Evolutionary conservation across 2,797 vertebrate genomes (phyloP).

Genomic region (Chaunax sp.): DNA sequence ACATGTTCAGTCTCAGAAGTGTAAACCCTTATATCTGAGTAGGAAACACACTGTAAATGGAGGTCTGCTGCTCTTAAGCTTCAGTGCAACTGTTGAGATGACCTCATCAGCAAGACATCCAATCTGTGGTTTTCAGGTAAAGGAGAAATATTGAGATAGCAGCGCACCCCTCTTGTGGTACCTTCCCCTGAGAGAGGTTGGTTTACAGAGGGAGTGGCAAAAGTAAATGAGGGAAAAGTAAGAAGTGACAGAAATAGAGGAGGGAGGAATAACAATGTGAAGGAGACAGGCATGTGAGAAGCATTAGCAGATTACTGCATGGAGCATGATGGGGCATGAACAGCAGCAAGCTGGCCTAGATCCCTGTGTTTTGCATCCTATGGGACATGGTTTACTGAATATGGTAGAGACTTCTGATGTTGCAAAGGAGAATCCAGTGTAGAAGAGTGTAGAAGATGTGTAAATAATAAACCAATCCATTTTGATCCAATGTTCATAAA

Average conservation of each 20-base stretch:
- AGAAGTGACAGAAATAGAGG: slow-evolving; percentile 43
- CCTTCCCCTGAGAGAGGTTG: slow-evolving; percentile 29
- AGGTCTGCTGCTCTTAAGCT: slow-evolving; percentile 16
- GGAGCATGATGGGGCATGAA: slow-evolving; percentile 79
- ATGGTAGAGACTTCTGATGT: slow-evolving; percentile 17
- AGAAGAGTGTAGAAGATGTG: not conserved
- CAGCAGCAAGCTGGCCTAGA: slow-evolving; percentile 44
- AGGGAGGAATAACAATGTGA: slow-evolving; percentile 33
- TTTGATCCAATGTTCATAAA: not conserved
- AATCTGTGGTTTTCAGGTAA: slow-evolving; percentile 44
- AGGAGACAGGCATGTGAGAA: slow-evolving; percentile 74
- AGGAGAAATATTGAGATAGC: slow-evolving; percentile 53
- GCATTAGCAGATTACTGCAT: slow-evolving; percentile 76
- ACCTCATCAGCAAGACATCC: slow-evolving; percentile 57
- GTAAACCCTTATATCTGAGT: slow-evolving; percentile 26
- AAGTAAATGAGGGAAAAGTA: slow-evolving; percentile 24
- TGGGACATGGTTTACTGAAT: slow-evolving; percentile 33
- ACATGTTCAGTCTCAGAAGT: slow-evolving; percentile 31
- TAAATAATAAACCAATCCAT: not conserved
- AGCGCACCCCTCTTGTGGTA: slow-evolving; percentile 26
- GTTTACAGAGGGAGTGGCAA: slow-evolving; percentile 12
- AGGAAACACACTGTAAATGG: slow-evolving; percentile 6
- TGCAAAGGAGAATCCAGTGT: not conserved
- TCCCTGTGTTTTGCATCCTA: slow-evolving; percentile 37
- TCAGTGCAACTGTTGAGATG: slow-evolving; percentile 22